Evolutionary conservation across 2,888 invertebrate species (phyloP), one percentile per base, ranked within the genome.

Genomic region (Andricus quercusramuli): DNA sequence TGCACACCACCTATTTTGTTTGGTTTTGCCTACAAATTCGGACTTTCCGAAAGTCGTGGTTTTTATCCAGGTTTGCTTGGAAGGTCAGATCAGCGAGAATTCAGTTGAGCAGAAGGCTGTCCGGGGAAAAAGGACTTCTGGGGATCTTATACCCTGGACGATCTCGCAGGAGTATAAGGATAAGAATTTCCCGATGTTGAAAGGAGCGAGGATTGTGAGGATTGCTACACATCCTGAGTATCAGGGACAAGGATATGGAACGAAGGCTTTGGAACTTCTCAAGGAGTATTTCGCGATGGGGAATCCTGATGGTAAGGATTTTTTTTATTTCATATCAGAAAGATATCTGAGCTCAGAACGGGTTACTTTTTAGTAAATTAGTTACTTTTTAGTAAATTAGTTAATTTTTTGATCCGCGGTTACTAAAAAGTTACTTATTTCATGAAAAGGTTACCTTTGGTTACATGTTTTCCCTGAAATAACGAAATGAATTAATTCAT

Each of bases 191-290:
- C 98, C 99, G 0, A 95, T 96, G 79, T 94, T 99, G 0, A 94
- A 95, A 51, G 99, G 99, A 0, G 98, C 97, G 1, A 94, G 99
- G 83, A 95, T 99, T 83, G 98, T 99, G 0, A 95, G 99, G 84
- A 98, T 99, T 85, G 99, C 99, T 9, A 99, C 99, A 0, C 99
- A 99, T 94, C 99, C 99, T 0, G 98, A 98, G 86, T 99, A 99
- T 92, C 98, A 99, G 93, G 94, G 96, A 89, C 99, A 99, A 99
- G 99, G 99, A 0, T 99, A 99, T 93, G 99, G 99, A 6, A 95
- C 96, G 82, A 95, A 97, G 80, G 98, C 99, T 0, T 90, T 99
- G 8, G 94, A 96, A 82, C 94, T 99, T 62, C 93, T 99, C 13
- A 96, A 97, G 80, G 95, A 97, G 78, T 99, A 99, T 93, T 99